These are phyloP conservation scores for Dendronephthya gigantea DNA, from an alignment of 64 coral and sea anemone species.

Conservation along the genomic window DNA sequence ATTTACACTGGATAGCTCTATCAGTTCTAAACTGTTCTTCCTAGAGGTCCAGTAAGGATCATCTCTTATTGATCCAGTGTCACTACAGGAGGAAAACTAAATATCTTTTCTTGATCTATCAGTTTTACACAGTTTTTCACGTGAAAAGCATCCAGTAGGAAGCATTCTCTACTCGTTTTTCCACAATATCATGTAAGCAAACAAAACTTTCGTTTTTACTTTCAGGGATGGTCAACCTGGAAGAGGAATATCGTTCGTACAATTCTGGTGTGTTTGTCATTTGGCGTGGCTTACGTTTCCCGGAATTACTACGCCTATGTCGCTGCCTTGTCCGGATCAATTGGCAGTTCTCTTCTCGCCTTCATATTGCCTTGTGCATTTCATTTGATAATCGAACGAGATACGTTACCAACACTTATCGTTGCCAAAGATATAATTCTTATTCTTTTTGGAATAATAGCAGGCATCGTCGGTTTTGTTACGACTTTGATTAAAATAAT, in stretches of 20 bases:
- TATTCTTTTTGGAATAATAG: slow-evolving; percentile 86
- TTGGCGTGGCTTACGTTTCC: slow-evolving; percentile 45
- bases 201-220: not conserved
- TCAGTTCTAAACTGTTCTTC: too few species aligned
- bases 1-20: too few species aligned
- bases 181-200: too few species aligned
- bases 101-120: too few species aligned
- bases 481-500: slow-evolving; percentile 44
- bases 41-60: too few species aligned
- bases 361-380: slow-evolving; percentile 85
- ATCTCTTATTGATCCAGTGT: too few species aligned
- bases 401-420: slow-evolving; percentile 51
- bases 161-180: too few species aligned
- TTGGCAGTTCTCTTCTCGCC: slow-evolving; percentile 79
- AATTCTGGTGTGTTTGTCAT: slow-evolving; percentile 50
- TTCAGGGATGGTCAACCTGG: slow-evolving; percentile 43
- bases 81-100: too few species aligned
- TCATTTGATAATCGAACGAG: slow-evolving; percentile 65
- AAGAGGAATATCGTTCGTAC: slow-evolving; percentile 70
- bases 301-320: slow-evolving; percentile 90
- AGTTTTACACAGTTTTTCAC: too few species aligned
- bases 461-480: slow-evolving; percentile 71
- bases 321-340: slow-evolving; percentile 70
- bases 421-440: slow-evolving; percentile 64
- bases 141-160: too few species aligned